Base-by-base conservation (phyloP, 2,113 vertebrate species). In the Circaetus gallicus region DNA sequence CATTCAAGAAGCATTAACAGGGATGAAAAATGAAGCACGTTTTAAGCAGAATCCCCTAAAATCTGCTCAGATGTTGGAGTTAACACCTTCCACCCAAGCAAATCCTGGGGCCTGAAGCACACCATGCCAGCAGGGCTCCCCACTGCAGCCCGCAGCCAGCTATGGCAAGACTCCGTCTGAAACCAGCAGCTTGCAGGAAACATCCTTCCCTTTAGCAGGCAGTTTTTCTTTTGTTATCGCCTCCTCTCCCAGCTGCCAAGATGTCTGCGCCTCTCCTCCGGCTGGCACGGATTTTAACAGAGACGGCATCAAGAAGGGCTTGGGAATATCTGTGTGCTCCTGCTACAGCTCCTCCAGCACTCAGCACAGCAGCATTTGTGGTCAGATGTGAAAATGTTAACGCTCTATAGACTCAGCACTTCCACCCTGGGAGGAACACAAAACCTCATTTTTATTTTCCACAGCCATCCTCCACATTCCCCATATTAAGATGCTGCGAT, bases 311-410 rank as follows among this genome's bases (percentile, higher is more conserved):
- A 5, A 18, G 45, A 34, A 84, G 6, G 40, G 16, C 28, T 73
- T 34, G 55, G 49, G n/a, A 62, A 29, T 10, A 24, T 11, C 24
- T 6, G 4, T 1, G 19, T 17, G 32, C 34, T 52, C 13, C 49
- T 26, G 31, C 31, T 43, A 11, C 1, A 1, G 34, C 8, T 69
- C 13, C 45, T 31, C 4, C 0, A 25, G 25, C 2, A 0, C 34
- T 42, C 52, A 40, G 62, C 43, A 21, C 13, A 1, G 49, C 42
- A n/a, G 49, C 13, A 2, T 15, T 34, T 32, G 21, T 9, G 38
- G 55, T 45, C 31, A 32, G 58, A 16, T 5, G 45, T 5, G 40
- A 53, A 47, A 61, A 43, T 0, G 1, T 43, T 16, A 10, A 18
- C 0, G 3, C 32, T 91, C 59, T 16, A 2, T 1, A 43, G 13